Evolutionary conservation across 2,888 invertebrate species (phyloP), one percentile per base, ranked within the genome.

Genomic region (Sesamia inferens): DNA sequence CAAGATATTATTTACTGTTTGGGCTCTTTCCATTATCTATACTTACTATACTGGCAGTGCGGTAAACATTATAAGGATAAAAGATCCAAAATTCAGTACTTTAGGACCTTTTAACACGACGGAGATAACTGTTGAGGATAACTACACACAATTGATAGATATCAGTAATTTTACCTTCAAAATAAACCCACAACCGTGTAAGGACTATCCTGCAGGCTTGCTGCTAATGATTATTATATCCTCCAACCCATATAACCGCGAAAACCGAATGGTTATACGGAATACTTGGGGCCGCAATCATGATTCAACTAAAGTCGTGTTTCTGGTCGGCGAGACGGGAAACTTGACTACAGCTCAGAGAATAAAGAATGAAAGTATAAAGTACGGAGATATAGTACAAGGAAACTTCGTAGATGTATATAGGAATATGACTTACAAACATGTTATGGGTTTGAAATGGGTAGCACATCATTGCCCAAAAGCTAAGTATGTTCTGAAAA

Each of bases 381-480:
- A 91, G 0, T 96, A 97, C 86, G 95, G 96, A 0, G 98, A 98
- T 88, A 95, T 98, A 68, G 96, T 98, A 24, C 98, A 98, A 89
- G 98, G 98, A 0, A 97, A 96, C 74, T 98, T 98, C 87, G 83
- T 96, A 58, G 98, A 98, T 93, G 96, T 97, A 0, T 98, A 98
- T 88, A 96, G 97, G 67, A 98, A 98, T 91, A 97, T 98, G 93
- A 98, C 98, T 0, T 98, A 98, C 87, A 98, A 98, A 89, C 98
- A 98, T 91, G 97, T 98, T 10, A 98, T 98, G 97, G 98, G 97
- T 0, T 94, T 98, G 62, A 98, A 98, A 89, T 98, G 98, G 97
- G 97, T 97, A 31, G 94, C 97, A 1, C 97, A 97, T 86, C 97
- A 97, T 87, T 98, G 98, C 90, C 96, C 97, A 0, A 94, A 95